These are phyloP conservation scores for Etia nguti DNA, from an alignment of 2,113 vertebrate species.

Conservation along the genomic window DNA sequence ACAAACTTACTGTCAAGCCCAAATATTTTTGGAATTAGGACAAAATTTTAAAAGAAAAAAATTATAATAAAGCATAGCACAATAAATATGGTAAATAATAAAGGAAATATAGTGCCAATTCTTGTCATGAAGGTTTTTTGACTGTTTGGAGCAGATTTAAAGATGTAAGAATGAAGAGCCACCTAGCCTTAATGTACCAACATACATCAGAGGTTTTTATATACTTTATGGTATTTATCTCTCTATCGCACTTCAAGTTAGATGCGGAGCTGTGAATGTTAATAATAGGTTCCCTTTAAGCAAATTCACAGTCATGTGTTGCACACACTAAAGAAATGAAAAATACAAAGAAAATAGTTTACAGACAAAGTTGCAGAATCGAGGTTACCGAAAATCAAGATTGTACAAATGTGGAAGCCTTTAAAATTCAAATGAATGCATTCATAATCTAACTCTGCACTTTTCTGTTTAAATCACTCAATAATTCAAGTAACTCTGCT, in stretches of 20 bases:
- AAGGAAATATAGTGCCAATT: background rate
- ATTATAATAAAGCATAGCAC: background rate
- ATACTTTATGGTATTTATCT: background rate
- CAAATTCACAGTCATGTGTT: background rate
- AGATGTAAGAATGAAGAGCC: no score
- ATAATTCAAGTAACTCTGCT: background rate
- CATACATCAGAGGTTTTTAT: background rate
- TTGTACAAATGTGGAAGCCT: background rate
- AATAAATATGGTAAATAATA: accelerated
- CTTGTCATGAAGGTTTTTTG: accelerated
- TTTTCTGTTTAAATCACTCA: background rate
- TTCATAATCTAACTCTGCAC: background rate
- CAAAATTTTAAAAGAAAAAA: background rate
- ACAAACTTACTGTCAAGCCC: background rate
- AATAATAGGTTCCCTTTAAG: background rate
- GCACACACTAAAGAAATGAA: background rate
- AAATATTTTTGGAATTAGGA: background rate
- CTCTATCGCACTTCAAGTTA: background rate
- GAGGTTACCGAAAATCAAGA: background rate
- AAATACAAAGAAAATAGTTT: background rate
- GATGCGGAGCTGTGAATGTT: background rate
- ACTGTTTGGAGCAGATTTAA: background rate
- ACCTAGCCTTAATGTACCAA: background rate
- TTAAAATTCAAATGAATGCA: background rate
- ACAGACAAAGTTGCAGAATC: background rate